Conservation (phyloP, 2,797 vertebrate species). For the Leuciscus waleckii region DNA sequence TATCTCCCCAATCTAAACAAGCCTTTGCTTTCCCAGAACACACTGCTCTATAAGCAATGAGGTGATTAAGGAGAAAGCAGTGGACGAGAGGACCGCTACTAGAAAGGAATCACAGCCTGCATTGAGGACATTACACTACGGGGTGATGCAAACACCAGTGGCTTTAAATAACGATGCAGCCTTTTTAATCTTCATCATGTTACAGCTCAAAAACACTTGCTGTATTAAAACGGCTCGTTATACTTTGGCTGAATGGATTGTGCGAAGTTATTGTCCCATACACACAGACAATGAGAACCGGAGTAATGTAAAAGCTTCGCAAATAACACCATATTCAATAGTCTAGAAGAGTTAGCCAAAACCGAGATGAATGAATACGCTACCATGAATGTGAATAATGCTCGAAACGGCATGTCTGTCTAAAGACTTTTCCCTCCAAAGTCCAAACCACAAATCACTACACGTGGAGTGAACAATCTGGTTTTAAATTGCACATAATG, state of each 20-base stretch:
- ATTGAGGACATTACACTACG: background rate
- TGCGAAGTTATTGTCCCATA: background rate
- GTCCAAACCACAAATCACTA: conserved; percentile 19
- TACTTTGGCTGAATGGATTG: background rate
- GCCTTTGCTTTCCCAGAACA: conserved; percentile 76
- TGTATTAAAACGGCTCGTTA: background rate
- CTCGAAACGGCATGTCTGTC: background rate
- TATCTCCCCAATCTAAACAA: conserved; percentile 80
- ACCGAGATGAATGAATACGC: background rate
- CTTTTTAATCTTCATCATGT: conserved; percentile 33
- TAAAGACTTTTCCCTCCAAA: conserved; percentile 2
- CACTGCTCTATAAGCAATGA: conserved; percentile 72
- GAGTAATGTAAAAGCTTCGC: background rate
- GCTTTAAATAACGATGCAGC: conserved; percentile 22
- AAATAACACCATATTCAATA: conserved; percentile 1
- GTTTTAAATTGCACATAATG: conserved; percentile 14
- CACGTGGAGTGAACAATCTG: conserved; percentile 10
- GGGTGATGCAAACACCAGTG: background rate
- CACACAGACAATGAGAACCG: background rate
- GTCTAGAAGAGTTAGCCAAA: background rate
- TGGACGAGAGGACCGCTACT: background rate
- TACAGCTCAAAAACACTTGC: conserved; percentile 13
- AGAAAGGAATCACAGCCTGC: conserved; percentile 6
- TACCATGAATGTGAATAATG: background rate
- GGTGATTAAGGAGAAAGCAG: conserved; percentile 32